Conservation (phyloP, 2,113 vertebrate species). For the Rhipidura dahli region DNA sequence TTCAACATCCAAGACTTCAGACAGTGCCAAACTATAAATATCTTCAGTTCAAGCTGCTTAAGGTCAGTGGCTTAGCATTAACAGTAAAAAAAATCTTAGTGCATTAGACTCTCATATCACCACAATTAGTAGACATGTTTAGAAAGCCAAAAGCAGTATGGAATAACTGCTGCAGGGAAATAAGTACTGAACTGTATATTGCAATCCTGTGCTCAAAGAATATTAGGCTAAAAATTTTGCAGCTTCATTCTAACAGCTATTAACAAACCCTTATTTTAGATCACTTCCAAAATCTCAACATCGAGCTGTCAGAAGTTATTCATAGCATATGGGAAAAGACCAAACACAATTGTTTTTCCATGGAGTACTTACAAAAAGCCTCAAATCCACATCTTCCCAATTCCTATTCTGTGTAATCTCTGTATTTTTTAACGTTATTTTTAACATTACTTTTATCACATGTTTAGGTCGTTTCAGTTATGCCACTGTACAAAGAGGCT, state of each 20-base stretch:
- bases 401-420: background rate
- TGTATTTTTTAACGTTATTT: background rate
- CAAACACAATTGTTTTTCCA: background rate
- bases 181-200: background rate
- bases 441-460: background rate
- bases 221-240: background rate
- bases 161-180: background rate
- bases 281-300: background rate
- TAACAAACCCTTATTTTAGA: background rate
- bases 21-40: background rate
- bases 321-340: background rate
- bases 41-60: background rate
- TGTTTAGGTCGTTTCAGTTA: background rate
- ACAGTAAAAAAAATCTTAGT: background rate
- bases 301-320: background rate
- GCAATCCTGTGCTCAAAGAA: background rate
- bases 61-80: background rate
- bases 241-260: background rate
- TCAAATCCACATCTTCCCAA: background rate
- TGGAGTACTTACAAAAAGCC: background rate
- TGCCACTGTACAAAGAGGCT: background rate
- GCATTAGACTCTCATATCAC: background rate
- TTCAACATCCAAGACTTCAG: background rate
- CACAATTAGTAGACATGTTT: background rate
- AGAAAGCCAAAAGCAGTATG: background rate